Conservation (phyloP, 1,140 invertebrate genomes). For the Drosophila baimaii region DNA sequence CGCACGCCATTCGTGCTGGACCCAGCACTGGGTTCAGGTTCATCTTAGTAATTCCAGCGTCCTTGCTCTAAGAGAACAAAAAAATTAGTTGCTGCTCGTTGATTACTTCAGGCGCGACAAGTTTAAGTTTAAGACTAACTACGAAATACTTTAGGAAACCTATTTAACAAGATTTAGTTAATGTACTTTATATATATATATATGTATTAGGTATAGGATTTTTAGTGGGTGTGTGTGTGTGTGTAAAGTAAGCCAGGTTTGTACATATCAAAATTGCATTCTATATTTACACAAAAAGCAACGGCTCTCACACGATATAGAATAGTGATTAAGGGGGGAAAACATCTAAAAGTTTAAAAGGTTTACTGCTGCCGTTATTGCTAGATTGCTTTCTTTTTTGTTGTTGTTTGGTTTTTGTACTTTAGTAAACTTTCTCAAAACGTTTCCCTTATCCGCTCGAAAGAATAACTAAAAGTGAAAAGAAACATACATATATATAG, state of each 20-base stretch:
- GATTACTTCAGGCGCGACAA: conserved; percentile 42
- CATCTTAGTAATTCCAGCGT: too few relatives aligned
- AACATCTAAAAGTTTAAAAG: conserved; percentile 48
- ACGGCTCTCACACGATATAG: conserved; percentile 8
- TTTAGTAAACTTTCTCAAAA: conserved; percentile 65
- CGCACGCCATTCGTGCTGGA: too few relatives aligned
- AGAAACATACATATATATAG: background rate
- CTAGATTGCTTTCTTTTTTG: conserved; percentile 70
- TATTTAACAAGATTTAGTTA: conserved; percentile 73
- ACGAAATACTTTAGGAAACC: conserved; percentile 79
- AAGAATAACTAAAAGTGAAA: conserved; percentile 26
- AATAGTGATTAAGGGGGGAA: conserved; percentile 4
- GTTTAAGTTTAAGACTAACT: conserved; percentile 63
- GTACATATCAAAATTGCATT: conserved; percentile 49
- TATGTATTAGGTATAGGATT: conserved; percentile 21
- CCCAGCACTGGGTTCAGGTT: too few relatives aligned
- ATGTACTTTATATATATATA: conserved; percentile 32
- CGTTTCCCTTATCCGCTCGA: conserved; percentile 11
- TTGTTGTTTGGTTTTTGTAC: conserved; percentile 62
- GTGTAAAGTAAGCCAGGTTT: conserved; percentile 59
- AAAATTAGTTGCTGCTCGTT: conserved; percentile 30
- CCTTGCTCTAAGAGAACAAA: conserved; percentile 34
- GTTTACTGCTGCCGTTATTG: conserved; percentile 45
- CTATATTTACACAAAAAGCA: conserved; percentile 52
- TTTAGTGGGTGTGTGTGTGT: conserved; percentile 40